phyloP scores from a whole-genome alignment of 2,797 vertebrate genomes.

The Xenops minutus region DNA sequence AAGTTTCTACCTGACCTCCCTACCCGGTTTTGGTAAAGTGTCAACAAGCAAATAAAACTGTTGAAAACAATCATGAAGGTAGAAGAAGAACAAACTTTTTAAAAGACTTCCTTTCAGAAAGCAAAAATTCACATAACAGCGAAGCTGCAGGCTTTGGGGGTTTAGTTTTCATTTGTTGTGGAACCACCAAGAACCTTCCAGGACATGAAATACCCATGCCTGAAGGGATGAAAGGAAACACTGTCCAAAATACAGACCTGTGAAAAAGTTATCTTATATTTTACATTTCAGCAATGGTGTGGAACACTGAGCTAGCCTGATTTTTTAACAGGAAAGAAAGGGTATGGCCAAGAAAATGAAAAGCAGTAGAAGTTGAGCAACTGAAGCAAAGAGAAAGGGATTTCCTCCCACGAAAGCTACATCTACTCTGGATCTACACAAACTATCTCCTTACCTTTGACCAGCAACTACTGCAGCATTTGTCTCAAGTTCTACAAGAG shows the following conservation, averaged over 20 bases:
- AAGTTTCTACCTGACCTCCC: background rate
- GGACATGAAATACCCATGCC: background rate
- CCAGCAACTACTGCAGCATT: conserved; percentile 75
- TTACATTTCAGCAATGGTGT: background rate
- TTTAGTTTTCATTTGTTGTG: background rate
- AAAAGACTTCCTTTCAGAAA: background rate
- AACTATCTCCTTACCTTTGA: conserved; percentile 78
- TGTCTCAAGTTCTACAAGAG: conserved; percentile 78
- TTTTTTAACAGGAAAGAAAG: conserved; percentile 22
- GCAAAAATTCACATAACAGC: background rate
- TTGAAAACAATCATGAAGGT: background rate
- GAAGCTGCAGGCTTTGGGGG: background rate
- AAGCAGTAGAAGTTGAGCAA: conserved; percentile 21
- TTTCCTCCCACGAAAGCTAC: background rate
- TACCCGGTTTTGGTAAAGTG: background rate
- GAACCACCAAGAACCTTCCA: background rate
- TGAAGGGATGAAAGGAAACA: background rate
- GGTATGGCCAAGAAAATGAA: background rate
- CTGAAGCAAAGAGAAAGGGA: conserved; percentile 35
- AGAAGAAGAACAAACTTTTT: background rate
- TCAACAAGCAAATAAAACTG: background rate
- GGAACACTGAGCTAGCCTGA: background rate
- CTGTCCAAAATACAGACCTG: background rate
- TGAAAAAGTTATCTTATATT: background rate
- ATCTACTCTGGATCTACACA: conserved; percentile 48